Evolutionary conservation across 2,113 vertebrate genomes (phyloP).

Genomic region (Laticauda laticaudata): DNA sequence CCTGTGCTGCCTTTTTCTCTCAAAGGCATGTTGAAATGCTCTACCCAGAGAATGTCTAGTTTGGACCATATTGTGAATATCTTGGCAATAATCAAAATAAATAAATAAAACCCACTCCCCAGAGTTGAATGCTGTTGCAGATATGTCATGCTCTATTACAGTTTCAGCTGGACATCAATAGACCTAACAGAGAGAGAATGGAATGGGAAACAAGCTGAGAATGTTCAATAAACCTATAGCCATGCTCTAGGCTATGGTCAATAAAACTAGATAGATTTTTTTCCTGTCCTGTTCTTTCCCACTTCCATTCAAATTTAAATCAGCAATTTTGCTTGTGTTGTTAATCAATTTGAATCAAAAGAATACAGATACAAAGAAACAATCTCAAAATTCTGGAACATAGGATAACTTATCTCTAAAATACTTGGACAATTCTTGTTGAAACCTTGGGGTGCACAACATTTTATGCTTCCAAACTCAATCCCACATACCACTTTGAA

Average conservation of each 20-base stretch:
- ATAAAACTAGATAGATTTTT: conserved; percentile 23
- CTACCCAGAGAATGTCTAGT: neutral
- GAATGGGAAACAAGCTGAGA: conserved; percentile 20
- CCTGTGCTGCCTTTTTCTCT: neutral
- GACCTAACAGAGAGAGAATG: conserved; percentile 7
- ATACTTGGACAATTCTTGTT: too few species aligned
- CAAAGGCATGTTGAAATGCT: neutral
- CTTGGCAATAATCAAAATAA: neutral
- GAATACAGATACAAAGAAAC: neutral
- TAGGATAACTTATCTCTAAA: neutral
- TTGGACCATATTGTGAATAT: conserved; percentile 3
- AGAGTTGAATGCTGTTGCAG: neutral
- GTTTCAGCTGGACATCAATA: conserved; percentile 8
- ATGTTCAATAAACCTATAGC: conserved; percentile 7
- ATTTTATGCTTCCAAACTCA: neutral
- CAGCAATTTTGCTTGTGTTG: neutral
- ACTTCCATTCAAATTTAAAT: neutral
- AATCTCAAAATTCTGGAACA: neutral
- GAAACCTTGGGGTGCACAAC: neutral
- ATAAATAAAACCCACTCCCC: neutral
- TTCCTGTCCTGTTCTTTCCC: neutral
- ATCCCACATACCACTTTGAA: neutral
- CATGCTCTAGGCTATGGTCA: conserved; percentile 22
- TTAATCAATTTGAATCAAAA: neutral
- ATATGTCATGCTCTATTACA: neutral